Evolutionary conservation across 2,113 vertebrate genomes (phyloP), one percentile per base, ranked within the genome.

Genomic region (Aplodontia rufa): DNA sequence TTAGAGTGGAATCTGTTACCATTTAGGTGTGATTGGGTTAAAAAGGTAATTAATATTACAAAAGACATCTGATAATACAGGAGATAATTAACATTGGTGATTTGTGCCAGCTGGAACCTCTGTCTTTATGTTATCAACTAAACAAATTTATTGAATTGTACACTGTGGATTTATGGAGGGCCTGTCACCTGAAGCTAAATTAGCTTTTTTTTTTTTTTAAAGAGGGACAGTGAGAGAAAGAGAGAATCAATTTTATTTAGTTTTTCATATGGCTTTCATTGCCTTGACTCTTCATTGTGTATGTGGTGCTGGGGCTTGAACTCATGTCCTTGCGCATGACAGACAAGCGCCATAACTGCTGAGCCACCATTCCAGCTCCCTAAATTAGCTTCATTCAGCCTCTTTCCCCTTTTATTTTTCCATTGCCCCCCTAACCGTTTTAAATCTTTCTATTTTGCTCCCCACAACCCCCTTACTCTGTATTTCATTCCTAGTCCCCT

Each of bases 41-140:
- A 58, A 89, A 66, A 84, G 12, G 28, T 92, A 69, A 32, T 74
- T 93, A 94, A 85, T 80, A 74, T 64, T 85, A 62, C 32, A 95
- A 60, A 89, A n/a, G 30, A 7, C 53, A 19, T 42, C 42, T 89
- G 62, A 49, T 71, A 79, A 82, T 58, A 12, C 6, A 60, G 84
- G 32, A 83, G 26, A 75, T 14, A 60, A 75, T n/a, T 87, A 42
- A 76, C 1, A 5, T 47, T 47, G 40, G 47, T 88, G 32, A 84
- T 30, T 92, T 95, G 68, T 69, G 58, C 66, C 55, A 30, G 16
- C 8, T 78, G 32, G 58, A 74, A 58, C 30, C 40, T 79, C 37
- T 64, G 12, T 32, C 22, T 83, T 90, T 8, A 51, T 92, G 42
- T 82, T 91, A n/a, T 47, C 51, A 91, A 19, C 8, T 93, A 19